Base-by-base conservation (phyloP, 1,140 invertebrate species). In the Drosophila kikkawai region DNA sequence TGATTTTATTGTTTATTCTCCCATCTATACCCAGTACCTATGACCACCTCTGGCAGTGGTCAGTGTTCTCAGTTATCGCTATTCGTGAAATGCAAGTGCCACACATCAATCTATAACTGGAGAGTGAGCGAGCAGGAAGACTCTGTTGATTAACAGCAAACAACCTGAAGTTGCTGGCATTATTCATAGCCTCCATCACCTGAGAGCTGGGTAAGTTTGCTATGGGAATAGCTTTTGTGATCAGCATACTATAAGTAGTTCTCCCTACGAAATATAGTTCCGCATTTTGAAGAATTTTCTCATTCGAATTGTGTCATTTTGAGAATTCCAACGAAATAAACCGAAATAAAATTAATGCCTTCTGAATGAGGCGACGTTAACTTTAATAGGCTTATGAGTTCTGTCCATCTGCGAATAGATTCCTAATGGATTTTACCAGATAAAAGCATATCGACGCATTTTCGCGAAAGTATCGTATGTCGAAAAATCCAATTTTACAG, bases 191-290 rank as follows among this genome's bases (percentile, higher is more conserved):
- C 17, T 47, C 26, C 41, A 22, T 22, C 13, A 17, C 53, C 32
- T 8, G 13, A 55, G 19, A 44, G 29, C 48, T n/a, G 9, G 36
- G 71, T 75, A 75, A 75, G 71, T 75, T 48, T 45, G 19, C 19
- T 37, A 37, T 55, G 29, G 12, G 29, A 19, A 36, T 55, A 22
- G 57, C n/a, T 29, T n/a, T 37, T 41, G 6, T 17, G 17, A 41
- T 19, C 7, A 15, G 7, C 34, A 22, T 15, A 4, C 26, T 29
- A 22, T 37, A 36, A 7, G n/a, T 53, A 22, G 13, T 22, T 15
- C 15, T 22, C 34, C 13, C 42, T 48, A 8, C 15, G 7, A 55
- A 3, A 32, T 29, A 17, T n/a, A 56, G 17, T 32, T 56, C 17
- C 60, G 19, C 34, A n/a, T 29, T 13, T 15, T 6, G 7, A 44